Evolutionary conservation across 2,888 invertebrate species (phyloP).

Genomic region (Apotomis capreana): DNA sequence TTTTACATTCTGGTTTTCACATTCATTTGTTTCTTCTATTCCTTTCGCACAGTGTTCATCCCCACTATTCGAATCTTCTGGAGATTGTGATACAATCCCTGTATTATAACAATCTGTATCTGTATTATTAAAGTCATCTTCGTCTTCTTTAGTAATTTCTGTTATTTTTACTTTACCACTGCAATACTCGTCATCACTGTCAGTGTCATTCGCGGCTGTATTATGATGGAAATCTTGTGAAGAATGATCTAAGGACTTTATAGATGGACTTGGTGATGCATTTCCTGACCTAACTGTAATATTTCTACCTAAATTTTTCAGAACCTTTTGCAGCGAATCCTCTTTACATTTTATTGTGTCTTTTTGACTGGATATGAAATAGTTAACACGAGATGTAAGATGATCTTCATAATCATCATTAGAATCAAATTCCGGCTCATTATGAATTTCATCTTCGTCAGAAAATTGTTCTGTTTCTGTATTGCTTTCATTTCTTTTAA

Average conservation of each 20-base stretch:
- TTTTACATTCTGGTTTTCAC: conserved; percentile 57
- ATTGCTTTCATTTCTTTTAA: conserved; percentile 36
- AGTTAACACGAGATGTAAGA: conserved; percentile 1
- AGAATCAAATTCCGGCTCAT: conserved; percentile 9
- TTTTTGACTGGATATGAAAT: conserved; percentile 46
- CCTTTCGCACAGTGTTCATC: conserved; percentile 54
- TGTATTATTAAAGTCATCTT: conserved; percentile 50
- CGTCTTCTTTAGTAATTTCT: conserved; percentile 59
- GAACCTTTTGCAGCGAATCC: conserved; percentile 57
- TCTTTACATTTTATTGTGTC: conserved; percentile 48
- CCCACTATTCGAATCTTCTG: conserved; percentile 60
- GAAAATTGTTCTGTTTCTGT: conserved; percentile 47
- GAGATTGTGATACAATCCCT: conserved; percentile 60
- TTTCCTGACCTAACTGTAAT: conserved; percentile 69
- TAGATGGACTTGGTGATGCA: conserved; percentile 54
- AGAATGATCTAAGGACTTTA: conserved; percentile 48
- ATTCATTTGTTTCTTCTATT: conserved; percentile 53
- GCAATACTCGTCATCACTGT: conserved; percentile 57
- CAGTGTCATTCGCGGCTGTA: conserved; percentile 47
- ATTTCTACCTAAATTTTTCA: conserved; percentile 68
- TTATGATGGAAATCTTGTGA: conserved; percentile 48
- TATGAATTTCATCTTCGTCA: conserved; percentile 40
- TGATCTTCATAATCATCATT: conserved; percentile 22
- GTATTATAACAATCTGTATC: conserved; percentile 45
- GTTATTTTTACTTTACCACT: conserved; percentile 64